Evolutionary conservation across 2,113 vertebrate genomes (phyloP).

Genomic region (Tetrao urogallus): DNA sequence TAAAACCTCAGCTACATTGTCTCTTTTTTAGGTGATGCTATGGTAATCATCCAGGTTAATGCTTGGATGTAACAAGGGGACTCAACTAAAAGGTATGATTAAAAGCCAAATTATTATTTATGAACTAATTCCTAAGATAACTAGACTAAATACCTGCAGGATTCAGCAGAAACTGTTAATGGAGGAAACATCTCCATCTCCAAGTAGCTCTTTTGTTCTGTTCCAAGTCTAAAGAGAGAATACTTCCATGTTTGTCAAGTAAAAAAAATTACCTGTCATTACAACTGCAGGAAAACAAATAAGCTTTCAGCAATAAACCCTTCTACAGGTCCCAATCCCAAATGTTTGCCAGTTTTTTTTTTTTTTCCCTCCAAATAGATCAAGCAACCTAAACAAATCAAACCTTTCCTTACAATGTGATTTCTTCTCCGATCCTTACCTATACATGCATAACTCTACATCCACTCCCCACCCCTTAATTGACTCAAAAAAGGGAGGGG

Average conservation of each 20-base stretch:
- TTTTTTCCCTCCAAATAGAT: not conserved
- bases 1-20: conserved; percentile 47
- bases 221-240: not conserved
- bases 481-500: not conserved
- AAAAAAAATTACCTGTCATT: not conserved
- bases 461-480: not conserved
- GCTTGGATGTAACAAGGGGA: conserved; percentile 1
- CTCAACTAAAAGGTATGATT: conserved; percentile 45
- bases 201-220: not conserved
- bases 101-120: conserved; percentile 65
- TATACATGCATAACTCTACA: not conserved
- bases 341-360: not conserved
- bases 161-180: conserved; percentile 39
- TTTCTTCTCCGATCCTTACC: not conserved
- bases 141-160: conserved; percentile 25
- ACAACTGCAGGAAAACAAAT: not conserved
- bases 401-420: not conserved
- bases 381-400: not conserved
- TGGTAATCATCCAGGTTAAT: not conserved
- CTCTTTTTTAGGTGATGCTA: conserved; percentile 46
- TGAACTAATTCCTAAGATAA: conserved; percentile 18
- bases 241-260: not conserved
- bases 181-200: conserved; percentile 10
- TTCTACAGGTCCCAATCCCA: not conserved
- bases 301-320: not conserved